Percentiles rank a stretch among this genome's conserved stretches.
Evolutionary conservation across 2,113 vertebrate species (phyloP).

Genomic region (Corydoras maculifer): DNA sequence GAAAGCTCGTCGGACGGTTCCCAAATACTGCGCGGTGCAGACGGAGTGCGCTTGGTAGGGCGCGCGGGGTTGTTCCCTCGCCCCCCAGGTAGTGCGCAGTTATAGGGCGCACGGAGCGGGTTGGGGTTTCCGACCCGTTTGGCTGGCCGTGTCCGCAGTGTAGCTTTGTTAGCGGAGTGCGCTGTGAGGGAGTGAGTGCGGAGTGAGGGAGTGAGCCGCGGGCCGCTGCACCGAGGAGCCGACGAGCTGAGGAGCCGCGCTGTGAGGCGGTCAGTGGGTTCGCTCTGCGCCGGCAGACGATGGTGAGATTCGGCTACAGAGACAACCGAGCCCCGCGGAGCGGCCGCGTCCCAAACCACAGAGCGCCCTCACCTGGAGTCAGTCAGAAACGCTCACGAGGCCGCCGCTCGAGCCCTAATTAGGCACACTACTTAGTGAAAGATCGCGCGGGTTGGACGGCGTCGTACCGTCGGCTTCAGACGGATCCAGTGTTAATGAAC

Average conservation of each 20-base stretch:
- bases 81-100: neutral
- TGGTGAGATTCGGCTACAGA: constrained; percentile 29
- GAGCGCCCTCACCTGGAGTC: too few relatives aligned
- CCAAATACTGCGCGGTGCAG: neutral
- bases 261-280: neutral
- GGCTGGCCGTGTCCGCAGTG: constrained; percentile 8
- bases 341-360: neutral
- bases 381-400: neutral
- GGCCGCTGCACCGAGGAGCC: neutral
- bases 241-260: too few relatives aligned
- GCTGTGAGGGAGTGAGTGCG: neutral
- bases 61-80: accelerated
- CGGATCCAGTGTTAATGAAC: neutral
- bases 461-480: neutral
- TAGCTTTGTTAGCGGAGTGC: constrained; percentile 29
- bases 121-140: neutral
- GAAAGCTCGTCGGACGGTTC: neutral
- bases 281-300: constrained; percentile 19
- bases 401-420: neutral
- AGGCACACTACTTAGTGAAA: neutral
- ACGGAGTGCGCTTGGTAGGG: neutral
- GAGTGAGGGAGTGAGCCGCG: neutral
- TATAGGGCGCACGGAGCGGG: neutral
- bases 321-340: neutral
- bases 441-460: neutral